Base-by-base conservation (phyloP, 2,888 invertebrate genomes). In the Eledona agricola region DNA sequence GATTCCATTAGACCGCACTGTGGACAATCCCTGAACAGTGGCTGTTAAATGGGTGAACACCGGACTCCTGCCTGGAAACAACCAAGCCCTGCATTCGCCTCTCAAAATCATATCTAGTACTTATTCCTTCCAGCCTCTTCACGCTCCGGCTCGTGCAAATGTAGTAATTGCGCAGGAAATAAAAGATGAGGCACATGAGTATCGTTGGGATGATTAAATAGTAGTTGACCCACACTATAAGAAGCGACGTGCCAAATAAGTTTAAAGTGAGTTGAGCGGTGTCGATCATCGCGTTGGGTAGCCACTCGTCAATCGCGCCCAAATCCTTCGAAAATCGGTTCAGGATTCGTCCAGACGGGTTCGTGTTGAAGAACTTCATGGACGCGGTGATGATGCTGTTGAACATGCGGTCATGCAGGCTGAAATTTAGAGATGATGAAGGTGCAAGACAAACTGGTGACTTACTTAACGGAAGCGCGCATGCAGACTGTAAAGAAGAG, bases 351-450 rank as follows among this genome's bases (percentile, higher is more conserved):
- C 81, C 81, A 31, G 89, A 85, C 2, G 90, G 86, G 73, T 91
- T 90, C 0, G 80, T 83, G 66, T 91, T 87, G 68, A 92, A 93
- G 73, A 93, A 93, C 51, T 80, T 74, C 79, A 90, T 86, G 0
- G 87, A 81, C 0, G 72, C 69, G 52, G 82, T 75, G 1, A 91
- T 79, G 22, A 93, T 77, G 58, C 84, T 82, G 9, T 78, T 72
- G 68, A 96, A 93, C 80, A 95, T 90, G 1, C 75, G 73, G 62
- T 87, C 81, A 71, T 93, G 93, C 13, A 93, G 78, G 58, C 82
- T 83, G 57, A 79, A 78, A 1, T 23, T n/a, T 3, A 6, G 26
- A 10, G 10, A 3, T 4, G 11, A 7, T 7, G 11, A 10, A n/a
- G 9, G 23, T 10, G 11, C 9, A 3, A 1, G n/a, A n/a, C n/a